These are phyloP conservation scores for Zosterops japonicus DNA, from an alignment of 2,113 vertebrate species.

Conservation along the genomic window DNA sequence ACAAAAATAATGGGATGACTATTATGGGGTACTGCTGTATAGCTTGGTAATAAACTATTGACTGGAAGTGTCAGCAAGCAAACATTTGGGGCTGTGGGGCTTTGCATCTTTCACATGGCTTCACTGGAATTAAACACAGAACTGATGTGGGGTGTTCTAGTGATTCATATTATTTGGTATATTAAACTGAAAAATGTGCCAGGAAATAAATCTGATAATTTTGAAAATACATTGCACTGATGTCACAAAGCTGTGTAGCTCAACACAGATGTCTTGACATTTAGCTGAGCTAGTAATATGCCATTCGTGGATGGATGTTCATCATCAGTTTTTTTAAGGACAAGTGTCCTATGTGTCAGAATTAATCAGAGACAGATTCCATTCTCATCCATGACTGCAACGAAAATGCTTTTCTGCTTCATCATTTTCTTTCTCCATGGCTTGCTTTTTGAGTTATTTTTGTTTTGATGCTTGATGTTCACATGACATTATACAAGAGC, in stretches of 20 bases:
- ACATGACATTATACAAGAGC: background rate
- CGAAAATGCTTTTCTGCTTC: background rate
- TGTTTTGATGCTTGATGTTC: conserved; percentile 27
- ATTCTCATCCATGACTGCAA: background rate
- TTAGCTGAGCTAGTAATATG: conserved; percentile 43
- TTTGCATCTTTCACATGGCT: background rate
- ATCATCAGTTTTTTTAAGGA: conserved; percentile 1
- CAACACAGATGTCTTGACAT: conserved; percentile 46
- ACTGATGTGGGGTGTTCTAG: background rate
- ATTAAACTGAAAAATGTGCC: conserved; percentile 32
- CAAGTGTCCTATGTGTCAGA: background rate
- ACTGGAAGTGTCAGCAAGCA: background rate
- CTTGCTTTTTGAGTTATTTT: conserved; percentile 24
- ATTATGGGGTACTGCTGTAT: background rate
- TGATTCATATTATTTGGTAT: conserved; percentile 8
- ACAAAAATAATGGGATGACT: background rate
- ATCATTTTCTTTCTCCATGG: conserved; percentile 7
- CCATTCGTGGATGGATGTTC: conserved; percentile 2
- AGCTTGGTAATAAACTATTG: background rate
- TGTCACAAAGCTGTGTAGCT: conserved; percentile 3
- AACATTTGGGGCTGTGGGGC: background rate
- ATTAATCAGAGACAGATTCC: conserved; percentile 3
- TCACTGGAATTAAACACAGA: background rate
- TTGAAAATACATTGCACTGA: conserved; percentile 5
- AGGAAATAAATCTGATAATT: conserved; percentile 25